A percentile compares a stretch with the other conserved stretches of the same genome.
These are phyloP conservation scores for Andrena chrysosceles DNA, from an alignment of 2,888 invertebrate species.

Conservation along the genomic window DNA sequence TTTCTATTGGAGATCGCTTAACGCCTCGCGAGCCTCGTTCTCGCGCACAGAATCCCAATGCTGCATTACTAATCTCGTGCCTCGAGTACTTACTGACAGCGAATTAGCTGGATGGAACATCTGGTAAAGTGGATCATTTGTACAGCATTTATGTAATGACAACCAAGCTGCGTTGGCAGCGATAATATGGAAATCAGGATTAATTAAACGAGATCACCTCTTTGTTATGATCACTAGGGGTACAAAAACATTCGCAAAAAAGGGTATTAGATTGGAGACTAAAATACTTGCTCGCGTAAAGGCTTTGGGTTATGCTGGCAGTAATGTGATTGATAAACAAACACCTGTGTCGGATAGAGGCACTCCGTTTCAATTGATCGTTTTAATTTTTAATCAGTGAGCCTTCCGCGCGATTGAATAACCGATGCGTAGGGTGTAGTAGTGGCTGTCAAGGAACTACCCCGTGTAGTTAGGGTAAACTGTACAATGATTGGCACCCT, in stretches of 20 bases:
- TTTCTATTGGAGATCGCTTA: too few species aligned
- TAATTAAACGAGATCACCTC: constrained; percentile 6
- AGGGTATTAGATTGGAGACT: not conserved
- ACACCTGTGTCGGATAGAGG: not conserved
- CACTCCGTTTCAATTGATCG: not conserved
- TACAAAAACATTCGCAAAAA: not conserved
- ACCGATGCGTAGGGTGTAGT: too few species aligned
- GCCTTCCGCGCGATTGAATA: too few species aligned
- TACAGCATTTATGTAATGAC: constrained; percentile 10
- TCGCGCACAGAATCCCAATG: too few species aligned
- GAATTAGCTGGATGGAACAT: too few species aligned
- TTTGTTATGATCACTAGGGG: not conserved
- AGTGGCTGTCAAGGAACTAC: too few species aligned
- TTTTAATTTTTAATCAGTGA: too few species aligned
- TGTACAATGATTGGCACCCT: too few species aligned
- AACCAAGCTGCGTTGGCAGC: not conserved
- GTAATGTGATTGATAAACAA: not conserved
- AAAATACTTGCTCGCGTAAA: not conserved
- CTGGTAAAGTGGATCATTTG: not conserved
- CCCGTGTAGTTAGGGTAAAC: too few species aligned
- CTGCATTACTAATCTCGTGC: too few species aligned
- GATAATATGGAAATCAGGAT: constrained; percentile 10
- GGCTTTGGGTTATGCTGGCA: not conserved
- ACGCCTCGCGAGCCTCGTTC: too few species aligned
- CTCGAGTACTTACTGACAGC: too few species aligned